Evolutionary conservation across 2,888 invertebrate genomes (phyloP).

Genomic region (Callosobruchus maculatus): DNA sequence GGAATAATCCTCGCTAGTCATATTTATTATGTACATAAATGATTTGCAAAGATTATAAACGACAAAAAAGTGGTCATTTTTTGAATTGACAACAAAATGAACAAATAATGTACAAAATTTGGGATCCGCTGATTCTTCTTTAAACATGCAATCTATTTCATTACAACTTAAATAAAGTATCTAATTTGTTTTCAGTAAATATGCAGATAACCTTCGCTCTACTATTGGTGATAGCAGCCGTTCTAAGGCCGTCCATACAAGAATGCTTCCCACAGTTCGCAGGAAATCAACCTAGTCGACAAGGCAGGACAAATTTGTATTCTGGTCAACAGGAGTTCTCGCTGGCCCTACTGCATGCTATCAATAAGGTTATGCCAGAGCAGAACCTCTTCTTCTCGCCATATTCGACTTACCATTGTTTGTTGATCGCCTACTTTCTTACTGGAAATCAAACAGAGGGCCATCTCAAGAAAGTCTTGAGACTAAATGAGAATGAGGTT

Average conservation of each 20-base stretch:
- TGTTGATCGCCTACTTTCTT: slow-evolving; percentile 76
- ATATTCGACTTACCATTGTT: slow-evolving; percentile 77
- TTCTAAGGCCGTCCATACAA: slow-evolving; percentile 24
- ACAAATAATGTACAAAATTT: no score
- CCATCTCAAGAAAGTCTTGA: slow-evolving; percentile 60
- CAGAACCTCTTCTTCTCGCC: slow-evolving; percentile 87
- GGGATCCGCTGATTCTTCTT: not conserved
- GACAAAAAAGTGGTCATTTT: no score
- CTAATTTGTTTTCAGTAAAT: slow-evolving; percentile 18
- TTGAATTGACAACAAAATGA: no score
- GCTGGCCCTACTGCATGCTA: slow-evolving; percentile 64
- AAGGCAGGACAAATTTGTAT: slow-evolving; percentile 49
- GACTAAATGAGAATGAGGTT: slow-evolving; percentile 58
- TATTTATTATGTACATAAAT: no score
- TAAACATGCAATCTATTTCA: not conserved
- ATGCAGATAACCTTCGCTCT: slow-evolving; percentile 49
- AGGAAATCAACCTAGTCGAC: slow-evolving; percentile 29
- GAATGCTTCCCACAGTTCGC: slow-evolving; percentile 54
- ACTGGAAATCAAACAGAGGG: slow-evolving; percentile 68
- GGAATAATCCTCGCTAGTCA: no score
- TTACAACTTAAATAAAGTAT: not conserved
- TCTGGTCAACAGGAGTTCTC: slow-evolving; percentile 67
- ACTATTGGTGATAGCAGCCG: slow-evolving; percentile 27
- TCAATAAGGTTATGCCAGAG: slow-evolving; percentile 59
- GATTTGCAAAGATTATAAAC: no score